These are phyloP conservation scores for Ellobius talpinus DNA, from an alignment of 2,113 vertebrate genomes.

Conservation along the genomic window DNA sequence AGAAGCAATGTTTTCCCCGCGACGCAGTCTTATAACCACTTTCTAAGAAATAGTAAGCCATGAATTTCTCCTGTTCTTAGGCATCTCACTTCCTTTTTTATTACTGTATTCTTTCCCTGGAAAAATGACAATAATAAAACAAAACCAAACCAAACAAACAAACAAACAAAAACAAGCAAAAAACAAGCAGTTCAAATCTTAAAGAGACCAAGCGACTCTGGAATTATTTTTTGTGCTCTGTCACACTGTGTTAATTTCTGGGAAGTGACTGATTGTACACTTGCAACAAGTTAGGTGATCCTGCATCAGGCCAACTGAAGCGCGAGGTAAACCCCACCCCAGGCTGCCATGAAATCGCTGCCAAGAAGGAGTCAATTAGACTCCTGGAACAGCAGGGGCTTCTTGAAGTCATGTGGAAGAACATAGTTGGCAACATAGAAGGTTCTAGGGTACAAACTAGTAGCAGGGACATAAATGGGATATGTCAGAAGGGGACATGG, in stretches of 20 bases:
- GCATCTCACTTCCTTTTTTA: not conserved
- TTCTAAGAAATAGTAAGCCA: not conserved
- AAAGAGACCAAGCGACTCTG: not conserved
- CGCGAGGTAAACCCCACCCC: constrained; percentile 8
- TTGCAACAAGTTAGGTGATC: not conserved
- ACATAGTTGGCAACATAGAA: not conserved
- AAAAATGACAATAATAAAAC: accelerated
- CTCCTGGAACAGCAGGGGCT: constrained; percentile 46
- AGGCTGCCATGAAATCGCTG: constrained; percentile 1
- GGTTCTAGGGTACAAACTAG: not conserved
- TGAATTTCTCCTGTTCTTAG: not conserved
- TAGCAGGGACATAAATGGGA: not conserved
- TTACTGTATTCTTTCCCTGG: not conserved
- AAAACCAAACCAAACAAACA: not conserved
- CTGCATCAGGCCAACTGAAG: accelerated
- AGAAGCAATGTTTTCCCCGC: not conserved
- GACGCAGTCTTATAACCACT: not conserved
- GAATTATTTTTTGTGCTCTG: not conserved
- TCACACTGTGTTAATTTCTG: not conserved
- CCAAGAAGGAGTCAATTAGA: not conserved
- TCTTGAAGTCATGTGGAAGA: not conserved
- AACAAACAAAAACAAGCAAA: not conserved
- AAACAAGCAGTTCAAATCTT: not conserved
- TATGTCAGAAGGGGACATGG: not conserved
- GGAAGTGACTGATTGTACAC: not conserved